Evolutionary conservation across 2,888 invertebrate genomes (phyloP), one percentile per base, ranked within the genome.

Genomic region (Tetragonula carbonaria): DNA sequence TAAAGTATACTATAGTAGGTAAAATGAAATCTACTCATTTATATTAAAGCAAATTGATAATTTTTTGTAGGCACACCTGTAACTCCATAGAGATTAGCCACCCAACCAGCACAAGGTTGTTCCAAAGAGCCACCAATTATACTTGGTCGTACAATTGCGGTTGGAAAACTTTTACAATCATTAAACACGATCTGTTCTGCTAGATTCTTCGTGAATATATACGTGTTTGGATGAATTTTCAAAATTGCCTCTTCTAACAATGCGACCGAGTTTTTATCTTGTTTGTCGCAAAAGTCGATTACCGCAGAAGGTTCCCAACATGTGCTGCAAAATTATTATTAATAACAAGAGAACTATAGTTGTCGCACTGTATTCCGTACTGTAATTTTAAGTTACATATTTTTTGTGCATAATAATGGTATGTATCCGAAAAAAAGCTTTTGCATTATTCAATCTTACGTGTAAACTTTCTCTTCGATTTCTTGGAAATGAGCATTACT

Each of bases 31-130:
- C 8, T 45, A 8, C 8, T 45, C 8, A 45, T 45, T 45, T 45
- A 8, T 11, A 45, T 45, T 8, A 45, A 8, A 45, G 8, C 0
- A 45, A 11, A 45, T 11, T 45, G 8, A 2, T 8, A 45, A 45
- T 8, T 45, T 8, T 8, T 45, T 45, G 1, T 45, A 45, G 45
- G 21, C 21, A 4, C 86, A 93, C 97, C 98, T 89, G 98, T 98
- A 14, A 98, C 98, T 16, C 99, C 99, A 95, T 99, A 99, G 96
- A 98, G 97, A 95, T 99, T 99, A 95, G 99, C 99, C 91, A 99
- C 97, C 99, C 99, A 99, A 74, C 98, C 98, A 93, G 97, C 97
- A 81, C 97, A 96, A 13, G 98, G 97, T 95, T 98, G 97, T 91
- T 96, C 96, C 90, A 96, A 95, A 8, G 97, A 97, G 55, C 97